Percentiles rank a stretch among this genome's conserved stretches.
These are phyloP conservation scores for Sebastolobus alascanus DNA, from an alignment of 2,797 vertebrate species.

Conservation along the genomic window DNA sequence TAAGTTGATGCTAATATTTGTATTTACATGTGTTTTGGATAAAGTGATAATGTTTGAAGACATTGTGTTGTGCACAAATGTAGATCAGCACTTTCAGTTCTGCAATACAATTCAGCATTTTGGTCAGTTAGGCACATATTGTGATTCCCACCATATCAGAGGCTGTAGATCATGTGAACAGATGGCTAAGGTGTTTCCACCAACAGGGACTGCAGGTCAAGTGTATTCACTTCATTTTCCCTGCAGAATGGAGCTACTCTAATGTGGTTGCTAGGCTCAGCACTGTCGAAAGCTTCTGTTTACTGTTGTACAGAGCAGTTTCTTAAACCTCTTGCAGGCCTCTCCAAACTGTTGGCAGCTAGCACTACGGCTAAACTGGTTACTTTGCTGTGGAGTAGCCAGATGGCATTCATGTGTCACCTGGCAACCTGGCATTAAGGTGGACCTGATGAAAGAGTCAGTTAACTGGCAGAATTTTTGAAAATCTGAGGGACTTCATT, in stretches of 20 bases:
- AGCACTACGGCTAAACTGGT: background rate
- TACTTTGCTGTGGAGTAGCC: slow-evolving; percentile 7
- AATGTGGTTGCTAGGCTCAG: background rate
- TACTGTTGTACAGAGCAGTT: background rate
- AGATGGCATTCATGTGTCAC: background rate
- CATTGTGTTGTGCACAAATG: background rate
- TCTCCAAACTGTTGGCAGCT: background rate
- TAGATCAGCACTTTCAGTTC: slow-evolving; percentile 11
- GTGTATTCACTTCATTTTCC: background rate
- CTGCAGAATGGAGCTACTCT: background rate
- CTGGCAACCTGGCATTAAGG: background rate
- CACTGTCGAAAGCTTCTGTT: background rate
- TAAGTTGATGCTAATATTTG: background rate
- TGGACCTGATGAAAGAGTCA: background rate
- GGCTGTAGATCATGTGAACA: background rate
- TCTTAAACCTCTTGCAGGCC: background rate
- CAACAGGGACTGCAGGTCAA: background rate
- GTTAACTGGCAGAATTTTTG: background rate
- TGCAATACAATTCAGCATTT: background rate
- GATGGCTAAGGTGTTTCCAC: background rate
- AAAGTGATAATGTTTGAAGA: background rate
- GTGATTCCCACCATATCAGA: too few species aligned
- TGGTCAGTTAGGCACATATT: background rate
- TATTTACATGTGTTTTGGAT: background rate
- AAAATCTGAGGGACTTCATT: background rate